Evolutionary conservation across 2,797 vertebrate species (phyloP).

Genomic region (Gambelia wislizenii): DNA sequence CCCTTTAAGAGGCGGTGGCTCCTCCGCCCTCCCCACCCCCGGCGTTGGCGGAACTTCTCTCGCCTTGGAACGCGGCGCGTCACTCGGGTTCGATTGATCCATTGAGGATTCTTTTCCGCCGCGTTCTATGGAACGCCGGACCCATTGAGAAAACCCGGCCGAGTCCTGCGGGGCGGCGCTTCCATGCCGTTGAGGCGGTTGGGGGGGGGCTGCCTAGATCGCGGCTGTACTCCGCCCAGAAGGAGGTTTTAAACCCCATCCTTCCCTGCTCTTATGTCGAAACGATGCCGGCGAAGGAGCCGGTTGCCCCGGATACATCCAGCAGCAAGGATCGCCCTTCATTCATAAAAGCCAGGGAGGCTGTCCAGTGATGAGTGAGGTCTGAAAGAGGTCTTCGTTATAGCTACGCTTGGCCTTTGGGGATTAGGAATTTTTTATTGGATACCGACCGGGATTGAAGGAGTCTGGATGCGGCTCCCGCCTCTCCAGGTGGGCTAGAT

Average conservation of each 20-base stretch:
- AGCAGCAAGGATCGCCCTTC: too few relatives aligned
- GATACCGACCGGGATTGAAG: not conserved
- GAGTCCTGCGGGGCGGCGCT: not conserved
- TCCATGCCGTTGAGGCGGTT: not conserved
- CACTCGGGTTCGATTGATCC: rapidly evolving
- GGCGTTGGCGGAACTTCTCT: not conserved
- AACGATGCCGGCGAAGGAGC: not conserved
- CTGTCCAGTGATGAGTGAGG: not conserved
- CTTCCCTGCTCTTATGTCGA: not conserved
- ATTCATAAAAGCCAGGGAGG: too few relatives aligned
- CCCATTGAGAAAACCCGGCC: not conserved
- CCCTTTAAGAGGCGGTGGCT: constrained; percentile 35
- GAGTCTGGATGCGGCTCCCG: too few relatives aligned
- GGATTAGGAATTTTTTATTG: too few relatives aligned
- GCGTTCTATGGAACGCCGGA: not conserved
- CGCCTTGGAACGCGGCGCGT: not conserved
- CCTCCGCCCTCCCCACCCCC: rapidly evolving
- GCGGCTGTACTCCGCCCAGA: too few relatives aligned
- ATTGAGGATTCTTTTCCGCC: not conserved
- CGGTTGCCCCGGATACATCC: too few relatives aligned
- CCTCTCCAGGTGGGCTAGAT: too few relatives aligned
- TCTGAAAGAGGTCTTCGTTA: not conserved
- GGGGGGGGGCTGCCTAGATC: too few relatives aligned
- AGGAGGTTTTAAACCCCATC: too few relatives aligned
- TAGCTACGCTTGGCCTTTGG: too few relatives aligned